These are phyloP conservation scores for Punctoribates punctum DNA, from an alignment of 2,888 invertebrate species.

Conservation along the genomic window DNA sequence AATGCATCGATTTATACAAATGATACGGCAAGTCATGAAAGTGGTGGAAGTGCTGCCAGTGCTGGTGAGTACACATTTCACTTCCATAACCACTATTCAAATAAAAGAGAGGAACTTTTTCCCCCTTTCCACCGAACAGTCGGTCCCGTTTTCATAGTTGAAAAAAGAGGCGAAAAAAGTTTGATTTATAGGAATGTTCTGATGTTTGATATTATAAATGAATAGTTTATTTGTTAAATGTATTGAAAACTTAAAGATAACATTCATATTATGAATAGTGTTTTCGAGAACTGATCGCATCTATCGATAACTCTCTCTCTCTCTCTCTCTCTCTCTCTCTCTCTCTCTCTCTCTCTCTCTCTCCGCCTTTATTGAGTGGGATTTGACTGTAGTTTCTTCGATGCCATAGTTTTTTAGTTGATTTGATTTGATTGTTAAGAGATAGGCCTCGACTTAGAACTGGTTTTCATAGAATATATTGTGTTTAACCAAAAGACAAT, in stretches of 20 bases:
- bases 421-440: conserved; percentile 15
- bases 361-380: not conserved
- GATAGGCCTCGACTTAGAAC: not conserved
- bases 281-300: not conserved
- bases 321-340: not conserved
- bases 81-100: not conserved
- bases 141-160: not conserved
- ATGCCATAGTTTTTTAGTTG: not conserved
- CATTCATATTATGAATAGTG: not conserved
- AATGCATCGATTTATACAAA: conserved; percentile 13
- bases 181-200: too few relatives aligned
- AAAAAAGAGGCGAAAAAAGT: too few relatives aligned
- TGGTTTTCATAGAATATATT: not conserved
- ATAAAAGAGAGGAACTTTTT: not conserved
- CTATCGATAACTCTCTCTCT: not conserved
- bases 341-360: not conserved
- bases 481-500: not conserved
- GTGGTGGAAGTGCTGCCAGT: not conserved
- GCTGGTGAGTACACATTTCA: not conserved
- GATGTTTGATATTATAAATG: not conserved
- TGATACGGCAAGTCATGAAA: not conserved
- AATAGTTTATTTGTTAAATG: not conserved
- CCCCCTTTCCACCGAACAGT: not conserved
- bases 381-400: not conserved
- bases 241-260: conserved; percentile 10